A percentile compares a stretch with the other conserved stretches of the same genome.
Evolutionary conservation across 2,113 vertebrate species (phyloP).

Genomic region (Pedionomus torquatus): DNA sequence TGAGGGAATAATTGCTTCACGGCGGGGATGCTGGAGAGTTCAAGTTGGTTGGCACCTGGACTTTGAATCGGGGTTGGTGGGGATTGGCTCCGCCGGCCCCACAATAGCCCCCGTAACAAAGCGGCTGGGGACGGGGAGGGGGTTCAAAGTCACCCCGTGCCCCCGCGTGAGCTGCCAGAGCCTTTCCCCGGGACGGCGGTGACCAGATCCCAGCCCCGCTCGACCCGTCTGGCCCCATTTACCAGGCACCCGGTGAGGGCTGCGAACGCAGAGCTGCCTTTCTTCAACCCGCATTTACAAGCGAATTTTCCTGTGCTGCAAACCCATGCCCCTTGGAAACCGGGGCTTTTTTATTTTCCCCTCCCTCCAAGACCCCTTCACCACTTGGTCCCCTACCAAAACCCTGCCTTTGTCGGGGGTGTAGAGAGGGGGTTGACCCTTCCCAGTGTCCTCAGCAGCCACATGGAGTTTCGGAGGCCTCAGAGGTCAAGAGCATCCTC

Average conservation of each 20-base stretch:
- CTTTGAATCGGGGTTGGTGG: conserved; percentile 41
- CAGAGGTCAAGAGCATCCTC: conserved; percentile 58
- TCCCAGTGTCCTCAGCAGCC: conserved; percentile 47
- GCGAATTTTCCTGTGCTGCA: background rate
- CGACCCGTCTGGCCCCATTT: background rate
- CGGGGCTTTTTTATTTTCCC: rapidly evolving
- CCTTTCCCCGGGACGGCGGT: background rate
- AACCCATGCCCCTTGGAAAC: rapidly evolving
- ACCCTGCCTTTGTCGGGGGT: background rate
- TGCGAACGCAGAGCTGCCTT: background rate
- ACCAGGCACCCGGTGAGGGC: background rate
- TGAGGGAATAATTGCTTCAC: conserved; percentile 56
- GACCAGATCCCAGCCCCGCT: background rate
- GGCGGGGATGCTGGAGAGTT: conserved; percentile 40
- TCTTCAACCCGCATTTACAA: background rate
- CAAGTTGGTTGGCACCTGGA: conserved; percentile 55
- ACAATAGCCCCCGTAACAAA: conserved; percentile 22
- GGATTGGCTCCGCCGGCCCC: background rate
- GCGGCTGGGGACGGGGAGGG: background rate
- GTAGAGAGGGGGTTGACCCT: conserved; percentile 18
- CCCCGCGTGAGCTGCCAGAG: background rate
- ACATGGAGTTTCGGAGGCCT: conserved; percentile 49
- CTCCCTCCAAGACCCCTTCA: background rate
- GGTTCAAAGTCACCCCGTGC: conserved; percentile 40
- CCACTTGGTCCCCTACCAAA: background rate